phyloP scores from a whole-genome alignment of 1,140 invertebrate species.

The Saccostrea cuccullata region DNA sequence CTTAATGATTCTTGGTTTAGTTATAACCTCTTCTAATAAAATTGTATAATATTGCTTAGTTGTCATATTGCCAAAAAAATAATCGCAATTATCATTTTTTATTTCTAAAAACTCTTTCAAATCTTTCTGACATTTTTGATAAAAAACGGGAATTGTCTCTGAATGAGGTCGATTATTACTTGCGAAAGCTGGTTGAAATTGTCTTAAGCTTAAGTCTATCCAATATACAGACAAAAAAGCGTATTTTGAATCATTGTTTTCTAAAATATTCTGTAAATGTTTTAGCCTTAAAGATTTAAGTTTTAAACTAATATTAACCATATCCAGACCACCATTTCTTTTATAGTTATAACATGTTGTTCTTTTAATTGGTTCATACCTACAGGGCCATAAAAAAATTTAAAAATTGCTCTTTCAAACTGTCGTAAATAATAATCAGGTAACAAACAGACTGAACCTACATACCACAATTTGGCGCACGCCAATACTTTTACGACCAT shows the following conservation, averaged over 20 bases:
- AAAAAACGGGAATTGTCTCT: not conserved
- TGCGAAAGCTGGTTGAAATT: not conserved
- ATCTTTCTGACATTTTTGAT: not conserved
- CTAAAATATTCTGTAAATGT: constrained; percentile 54
- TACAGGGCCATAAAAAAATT: constrained; percentile 57
- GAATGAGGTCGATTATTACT: constrained; percentile 11
- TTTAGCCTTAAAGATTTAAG: constrained; percentile 44
- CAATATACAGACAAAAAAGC: constrained; percentile 52
- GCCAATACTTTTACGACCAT: constrained; percentile 55
- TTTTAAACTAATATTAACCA: constrained; percentile 49
- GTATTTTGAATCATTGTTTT: constrained; percentile 32
- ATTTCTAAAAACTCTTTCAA: not conserved
- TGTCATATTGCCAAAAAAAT: not conserved
- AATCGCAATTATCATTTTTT: not conserved
- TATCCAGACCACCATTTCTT: constrained; percentile 52
- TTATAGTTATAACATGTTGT: constrained; percentile 42
- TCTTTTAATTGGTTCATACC: constrained; percentile 52
- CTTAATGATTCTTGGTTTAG: not conserved
- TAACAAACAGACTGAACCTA: constrained; percentile 46
- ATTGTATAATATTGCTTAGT: not conserved
- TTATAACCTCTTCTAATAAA: not conserved
- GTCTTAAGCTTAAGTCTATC: constrained; percentile 12
- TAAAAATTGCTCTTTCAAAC: constrained; percentile 52
- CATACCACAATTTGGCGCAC: constrained; percentile 46
- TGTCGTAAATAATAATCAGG: constrained; percentile 56